A percentile compares a stretch with the other conserved stretches of the same genome.
phyloP scores from a whole-genome alignment of 1,140 invertebrate genomes.

The Thereuonema tuberculata region DNA sequence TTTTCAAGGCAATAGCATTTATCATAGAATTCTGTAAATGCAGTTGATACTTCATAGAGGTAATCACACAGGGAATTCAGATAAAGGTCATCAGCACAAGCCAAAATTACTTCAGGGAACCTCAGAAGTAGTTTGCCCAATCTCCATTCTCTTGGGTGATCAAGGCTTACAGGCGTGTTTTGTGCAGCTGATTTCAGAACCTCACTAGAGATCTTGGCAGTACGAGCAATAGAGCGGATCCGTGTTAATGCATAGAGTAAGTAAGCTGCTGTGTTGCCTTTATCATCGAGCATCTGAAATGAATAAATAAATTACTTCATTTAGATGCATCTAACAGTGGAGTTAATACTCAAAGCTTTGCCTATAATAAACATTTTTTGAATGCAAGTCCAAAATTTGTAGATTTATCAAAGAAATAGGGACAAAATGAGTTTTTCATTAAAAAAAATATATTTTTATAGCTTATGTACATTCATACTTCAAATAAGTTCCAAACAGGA shows the following conservation, averaged over 20 bases:
- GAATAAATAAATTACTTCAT: constrained; percentile 2
- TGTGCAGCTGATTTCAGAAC: constrained; percentile 41
- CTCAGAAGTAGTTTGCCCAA: constrained; percentile 72
- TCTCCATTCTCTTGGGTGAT: constrained; percentile 90
- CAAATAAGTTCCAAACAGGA: no score
- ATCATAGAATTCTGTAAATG: constrained; percentile 93
- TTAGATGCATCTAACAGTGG: background rate
- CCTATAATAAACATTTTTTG: no score
- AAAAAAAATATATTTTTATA: no score
- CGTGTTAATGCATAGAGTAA: constrained; percentile 89
- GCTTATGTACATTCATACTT: no score
- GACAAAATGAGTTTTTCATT: background rate
- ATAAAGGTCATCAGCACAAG: constrained; percentile 67
- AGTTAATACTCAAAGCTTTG: no score
- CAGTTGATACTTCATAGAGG: constrained; percentile 82
- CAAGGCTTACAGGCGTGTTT: constrained; percentile 48
- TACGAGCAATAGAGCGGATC: constrained; percentile 80
- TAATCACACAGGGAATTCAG: constrained; percentile 89
- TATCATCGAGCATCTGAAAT: constrained; percentile 88
- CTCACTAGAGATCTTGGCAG: constrained; percentile 46
- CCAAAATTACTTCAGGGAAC: constrained; percentile 76
- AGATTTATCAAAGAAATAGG: background rate
- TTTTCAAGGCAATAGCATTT: constrained; percentile 96
- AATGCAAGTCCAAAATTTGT: constrained; percentile 2
- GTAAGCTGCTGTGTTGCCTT: constrained; percentile 98